phyloP scores from a whole-genome alignment of 1,140 invertebrate species.

The Charaxes varanes region DNA sequence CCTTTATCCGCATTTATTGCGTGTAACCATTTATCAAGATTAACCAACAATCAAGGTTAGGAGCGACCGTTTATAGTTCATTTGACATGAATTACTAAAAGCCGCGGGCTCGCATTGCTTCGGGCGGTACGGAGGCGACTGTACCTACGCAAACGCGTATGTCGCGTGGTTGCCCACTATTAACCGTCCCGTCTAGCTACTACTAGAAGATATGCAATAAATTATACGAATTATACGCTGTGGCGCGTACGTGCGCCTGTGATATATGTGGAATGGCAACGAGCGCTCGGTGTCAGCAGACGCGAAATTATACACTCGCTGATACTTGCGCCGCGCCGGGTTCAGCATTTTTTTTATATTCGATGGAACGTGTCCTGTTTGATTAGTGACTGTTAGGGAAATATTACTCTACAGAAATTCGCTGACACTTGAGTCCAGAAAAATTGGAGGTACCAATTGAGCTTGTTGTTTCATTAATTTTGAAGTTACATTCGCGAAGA shows the following conservation, averaged over 20 bases:
- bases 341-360: no score
- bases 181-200: conserved; percentile 50
- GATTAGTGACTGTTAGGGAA: no score
- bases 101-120: conserved; percentile 5
- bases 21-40: conserved; percentile 11
- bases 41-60: conserved; percentile 18
- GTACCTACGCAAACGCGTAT: conserved; percentile 33
- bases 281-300: conserved; percentile 49
- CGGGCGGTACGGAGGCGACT: conserved; percentile 5
- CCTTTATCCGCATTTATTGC: not conserved
- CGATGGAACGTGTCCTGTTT: no score
- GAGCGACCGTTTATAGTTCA: conserved; percentile 17
- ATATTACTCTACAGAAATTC: no score
- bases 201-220: conserved; percentile 51
- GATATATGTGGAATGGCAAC: conserved; percentile 64
- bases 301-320: conserved; percentile 62
- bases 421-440: no score
- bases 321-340: conserved; percentile 49
- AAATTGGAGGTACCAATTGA: no score
- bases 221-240: conserved; percentile 69
- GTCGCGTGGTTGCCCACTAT: conserved; percentile 64
- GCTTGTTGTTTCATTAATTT: no score
- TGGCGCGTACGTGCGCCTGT: conserved; percentile 47
- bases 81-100: conserved; percentile 14
- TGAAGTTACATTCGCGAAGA: no score